Conservation (phyloP, 1,140 invertebrate genomes). For the Harpegnathos saltator region DNA sequence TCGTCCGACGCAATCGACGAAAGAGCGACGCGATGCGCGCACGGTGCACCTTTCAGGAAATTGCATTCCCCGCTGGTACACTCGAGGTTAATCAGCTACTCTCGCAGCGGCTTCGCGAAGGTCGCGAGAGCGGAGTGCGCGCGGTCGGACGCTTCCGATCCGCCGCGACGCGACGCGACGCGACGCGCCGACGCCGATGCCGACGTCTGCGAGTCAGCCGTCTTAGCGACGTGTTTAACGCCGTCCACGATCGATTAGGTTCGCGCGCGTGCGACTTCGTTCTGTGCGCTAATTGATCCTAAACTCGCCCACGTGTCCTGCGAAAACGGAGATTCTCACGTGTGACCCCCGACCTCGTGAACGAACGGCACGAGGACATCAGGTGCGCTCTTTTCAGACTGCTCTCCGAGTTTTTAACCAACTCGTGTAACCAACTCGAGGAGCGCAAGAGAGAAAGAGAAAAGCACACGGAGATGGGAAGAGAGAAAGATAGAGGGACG, state of each 20-base stretch:
- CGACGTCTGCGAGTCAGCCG: neutral
- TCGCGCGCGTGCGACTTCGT: neutral
- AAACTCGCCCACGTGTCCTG: neutral
- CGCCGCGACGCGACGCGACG: neutral
- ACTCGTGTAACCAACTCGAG: constrained; percentile 53
- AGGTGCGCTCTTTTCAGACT: constrained; percentile 47
- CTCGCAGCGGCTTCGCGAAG: constrained; percentile 20
- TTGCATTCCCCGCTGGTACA: constrained; percentile 13
- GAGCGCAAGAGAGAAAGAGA: constrained; percentile 30
- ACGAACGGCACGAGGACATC: neutral
- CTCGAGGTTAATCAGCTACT: constrained; percentile 24
- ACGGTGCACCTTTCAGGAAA: constrained; percentile 7
- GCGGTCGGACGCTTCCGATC: neutral
- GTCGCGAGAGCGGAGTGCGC: constrained; percentile 14
- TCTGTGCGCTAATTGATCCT: constrained; percentile 26
- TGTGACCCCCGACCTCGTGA: neutral
- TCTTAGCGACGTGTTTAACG: constrained; percentile 17
- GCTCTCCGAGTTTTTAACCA: constrained; percentile 62
- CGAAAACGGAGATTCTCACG: neutral
- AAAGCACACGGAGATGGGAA: constrained; percentile 15
- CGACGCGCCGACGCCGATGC: neutral
- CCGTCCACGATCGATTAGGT: constrained; percentile 23
- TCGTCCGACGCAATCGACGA: constrained; percentile 9
- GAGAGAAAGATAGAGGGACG: neutral
- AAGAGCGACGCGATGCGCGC: neutral